Conservation (phyloP, 2,888 invertebrate genomes). For the Tipula confusa region DNA sequence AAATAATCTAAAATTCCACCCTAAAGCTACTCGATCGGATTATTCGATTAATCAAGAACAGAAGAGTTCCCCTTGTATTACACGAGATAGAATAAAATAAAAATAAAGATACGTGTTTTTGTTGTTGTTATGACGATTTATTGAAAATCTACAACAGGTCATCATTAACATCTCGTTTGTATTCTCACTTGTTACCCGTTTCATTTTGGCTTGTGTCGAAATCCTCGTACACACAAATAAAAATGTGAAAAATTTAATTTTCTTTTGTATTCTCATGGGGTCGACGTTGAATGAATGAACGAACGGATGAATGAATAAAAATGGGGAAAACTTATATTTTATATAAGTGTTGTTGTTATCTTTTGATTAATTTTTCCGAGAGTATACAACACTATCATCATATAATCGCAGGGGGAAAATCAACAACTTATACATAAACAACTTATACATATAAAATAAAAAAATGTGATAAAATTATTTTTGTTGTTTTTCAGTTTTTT, state of each 20-base stretch:
- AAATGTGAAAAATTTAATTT: not conserved
- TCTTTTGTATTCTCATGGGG: not conserved
- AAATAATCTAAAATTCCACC: not conserved
- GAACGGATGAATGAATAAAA: not conserved
- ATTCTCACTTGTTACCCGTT: conserved; percentile 4
- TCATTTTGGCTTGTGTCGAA: not conserved
- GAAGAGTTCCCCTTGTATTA: not conserved
- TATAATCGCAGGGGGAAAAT: not conserved
- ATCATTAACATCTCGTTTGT: not conserved
- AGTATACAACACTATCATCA: not conserved
- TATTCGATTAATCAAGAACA: not conserved
- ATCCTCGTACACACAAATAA: not conserved
- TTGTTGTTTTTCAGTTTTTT: not conserved
- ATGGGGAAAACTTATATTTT: not conserved
- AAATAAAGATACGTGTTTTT: too few relatives aligned
- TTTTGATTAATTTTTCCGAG: not conserved
- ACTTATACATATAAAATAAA: too few relatives aligned
- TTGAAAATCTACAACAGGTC: conserved; percentile 12
- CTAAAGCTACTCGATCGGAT: not conserved
- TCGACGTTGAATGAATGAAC: too few relatives aligned
- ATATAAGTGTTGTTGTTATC: not conserved
- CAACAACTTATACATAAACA: not conserved
- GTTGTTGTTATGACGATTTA: not conserved
- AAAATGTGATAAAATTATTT: not conserved
- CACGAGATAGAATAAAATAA: not conserved